Evolutionary conservation across 1,140 invertebrate genomes (phyloP).

Genomic region (Heterodera schachtii): DNA sequence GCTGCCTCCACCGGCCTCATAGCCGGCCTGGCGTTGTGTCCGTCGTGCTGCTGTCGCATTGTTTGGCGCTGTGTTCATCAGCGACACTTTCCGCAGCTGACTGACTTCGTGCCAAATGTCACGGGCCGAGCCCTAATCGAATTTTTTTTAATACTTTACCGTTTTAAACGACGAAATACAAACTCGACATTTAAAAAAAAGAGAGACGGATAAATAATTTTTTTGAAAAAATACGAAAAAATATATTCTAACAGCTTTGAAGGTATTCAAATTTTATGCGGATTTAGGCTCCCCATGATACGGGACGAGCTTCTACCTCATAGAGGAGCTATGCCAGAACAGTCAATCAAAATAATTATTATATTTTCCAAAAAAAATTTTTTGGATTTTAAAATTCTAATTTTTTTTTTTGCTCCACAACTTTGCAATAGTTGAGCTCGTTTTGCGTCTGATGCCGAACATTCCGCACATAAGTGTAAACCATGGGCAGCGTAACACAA

Average conservation of each 20-base stretch:
- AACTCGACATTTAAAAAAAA: no score
- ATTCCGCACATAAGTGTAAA: constrained; percentile 59
- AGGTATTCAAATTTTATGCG: no score
- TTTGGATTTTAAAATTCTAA: neutral
- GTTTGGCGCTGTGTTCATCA: neutral
- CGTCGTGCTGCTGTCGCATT: neutral
- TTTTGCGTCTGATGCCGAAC: constrained; percentile 55
- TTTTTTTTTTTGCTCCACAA: constrained; percentile 7
- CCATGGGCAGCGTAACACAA: constrained; percentile 60
- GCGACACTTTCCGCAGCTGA: constrained; percentile 23
- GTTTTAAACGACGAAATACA: no score
- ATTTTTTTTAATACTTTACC: no score
- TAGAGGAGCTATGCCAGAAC: no score
- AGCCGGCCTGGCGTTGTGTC: constrained; percentile 13
- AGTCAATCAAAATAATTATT: no score
- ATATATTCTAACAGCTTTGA: no score
- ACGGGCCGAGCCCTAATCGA: constrained; percentile 31
- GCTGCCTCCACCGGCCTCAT: neutral
- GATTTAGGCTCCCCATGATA: no score
- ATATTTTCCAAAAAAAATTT: no score
- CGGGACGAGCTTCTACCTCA: no score
- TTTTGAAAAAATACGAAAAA: no score
- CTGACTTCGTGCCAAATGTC: constrained; percentile 39
- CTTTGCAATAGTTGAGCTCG: constrained; percentile 58
- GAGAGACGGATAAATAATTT: no score